phyloP scores from a whole-genome alignment of 2,113 vertebrate genomes.

The Lycaon pictus region DNA sequence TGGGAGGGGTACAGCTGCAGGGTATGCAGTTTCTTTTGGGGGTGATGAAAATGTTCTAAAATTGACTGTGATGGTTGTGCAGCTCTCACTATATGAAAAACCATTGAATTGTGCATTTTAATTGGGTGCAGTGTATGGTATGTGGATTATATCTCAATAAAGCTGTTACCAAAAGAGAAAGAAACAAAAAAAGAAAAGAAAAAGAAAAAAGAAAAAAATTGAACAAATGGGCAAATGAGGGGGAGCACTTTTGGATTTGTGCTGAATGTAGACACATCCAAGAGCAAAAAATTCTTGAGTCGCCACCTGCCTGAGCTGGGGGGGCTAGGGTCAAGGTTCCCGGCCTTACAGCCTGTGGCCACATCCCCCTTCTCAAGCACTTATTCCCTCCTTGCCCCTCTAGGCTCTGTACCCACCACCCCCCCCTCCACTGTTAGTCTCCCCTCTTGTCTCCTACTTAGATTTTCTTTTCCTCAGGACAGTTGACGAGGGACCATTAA shows the following conservation, averaged over 20 bases:
- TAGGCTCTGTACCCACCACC: neutral
- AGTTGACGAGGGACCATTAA: neutral
- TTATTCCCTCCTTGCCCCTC: neutral
- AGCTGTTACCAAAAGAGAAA: neutral
- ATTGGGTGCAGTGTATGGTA: neutral
- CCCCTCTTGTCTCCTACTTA: neutral
- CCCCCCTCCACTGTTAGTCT: neutral
- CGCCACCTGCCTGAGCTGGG: neutral
- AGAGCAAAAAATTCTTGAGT: neutral
- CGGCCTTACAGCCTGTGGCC: neutral
- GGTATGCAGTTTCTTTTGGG: neutral
- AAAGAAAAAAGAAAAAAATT: neutral
- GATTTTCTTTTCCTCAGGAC: neutral
- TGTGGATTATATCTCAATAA: neutral
- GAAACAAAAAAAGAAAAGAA: neutral
- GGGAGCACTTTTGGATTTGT: neutral
- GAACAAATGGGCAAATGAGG: neutral
- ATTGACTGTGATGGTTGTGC: neutral
- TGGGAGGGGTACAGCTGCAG: neutral
- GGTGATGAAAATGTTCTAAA: slow-evolving; percentile 30
- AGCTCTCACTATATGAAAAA: neutral
- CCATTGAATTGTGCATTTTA: neutral
- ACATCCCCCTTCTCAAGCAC: neutral
- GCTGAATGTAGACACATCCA: neutral
- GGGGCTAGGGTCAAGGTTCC: neutral